These are phyloP conservation scores for Diplodus puntazzo DNA, from an alignment of 2,797 vertebrate species.

Conservation along the genomic window DNA sequence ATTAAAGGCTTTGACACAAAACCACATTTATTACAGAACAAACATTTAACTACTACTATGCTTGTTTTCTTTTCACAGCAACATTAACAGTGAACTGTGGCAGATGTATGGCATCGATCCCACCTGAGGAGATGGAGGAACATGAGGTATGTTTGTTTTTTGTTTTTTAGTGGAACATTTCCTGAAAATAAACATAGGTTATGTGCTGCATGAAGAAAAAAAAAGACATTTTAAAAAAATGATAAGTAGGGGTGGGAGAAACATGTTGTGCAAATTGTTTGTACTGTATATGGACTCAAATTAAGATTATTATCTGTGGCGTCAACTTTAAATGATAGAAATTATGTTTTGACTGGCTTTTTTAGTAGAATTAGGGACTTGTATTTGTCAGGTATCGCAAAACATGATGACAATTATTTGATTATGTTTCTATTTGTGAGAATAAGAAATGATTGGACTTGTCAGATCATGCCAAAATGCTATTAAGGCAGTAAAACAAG, in stretches of 20 bases:
- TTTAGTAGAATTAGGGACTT: too few relatives aligned
- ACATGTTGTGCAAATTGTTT: neutral
- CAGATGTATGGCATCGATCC: conserved; percentile 60
- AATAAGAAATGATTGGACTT: too few relatives aligned
- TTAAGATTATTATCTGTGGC: neutral
- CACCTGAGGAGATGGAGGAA: conserved; percentile 58
- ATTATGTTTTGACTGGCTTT: neutral
- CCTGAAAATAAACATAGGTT: neutral
- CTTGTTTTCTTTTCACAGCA: conserved; percentile 33
- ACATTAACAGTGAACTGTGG: conserved; percentile 36
- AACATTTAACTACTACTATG: neutral
- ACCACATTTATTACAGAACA: neutral
- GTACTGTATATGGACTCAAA: neutral
- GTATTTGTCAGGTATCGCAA: too few relatives aligned
- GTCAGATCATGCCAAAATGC: too few relatives aligned
- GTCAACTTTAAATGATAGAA: neutral
- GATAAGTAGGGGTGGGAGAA: neutral
- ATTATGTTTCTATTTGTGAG: too few relatives aligned
- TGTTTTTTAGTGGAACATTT: neutral
- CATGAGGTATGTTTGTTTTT: conserved; percentile 74
- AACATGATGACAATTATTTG: too few relatives aligned
- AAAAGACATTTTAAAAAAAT: too few relatives aligned
- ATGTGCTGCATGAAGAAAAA: neutral
- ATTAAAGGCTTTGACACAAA: neutral
- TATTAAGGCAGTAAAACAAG: too few relatives aligned